Evolutionary conservation across 2,113 vertebrate genomes (phyloP).

Genomic region (Gobiocypris rarus): DNA sequence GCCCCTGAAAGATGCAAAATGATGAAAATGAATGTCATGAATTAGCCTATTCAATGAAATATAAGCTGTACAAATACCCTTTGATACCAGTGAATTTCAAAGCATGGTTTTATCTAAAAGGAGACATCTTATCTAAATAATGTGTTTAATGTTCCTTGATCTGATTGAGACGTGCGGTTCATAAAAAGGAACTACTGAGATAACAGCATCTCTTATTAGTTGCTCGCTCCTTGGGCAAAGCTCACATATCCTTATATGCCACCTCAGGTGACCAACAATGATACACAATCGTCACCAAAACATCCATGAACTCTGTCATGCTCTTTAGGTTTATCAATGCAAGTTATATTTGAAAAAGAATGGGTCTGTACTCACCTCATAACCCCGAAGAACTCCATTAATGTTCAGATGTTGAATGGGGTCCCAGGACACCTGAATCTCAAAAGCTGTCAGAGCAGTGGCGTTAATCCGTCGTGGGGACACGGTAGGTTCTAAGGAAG

Average conservation of each 20-base stretch:
- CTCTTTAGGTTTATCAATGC: neutral
- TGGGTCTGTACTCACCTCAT: slow-evolving; percentile 82
- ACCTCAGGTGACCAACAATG: neutral
- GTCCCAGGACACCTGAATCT: slow-evolving; percentile 93
- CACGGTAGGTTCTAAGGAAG: slow-evolving; percentile 83
- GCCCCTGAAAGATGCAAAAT: neutral
- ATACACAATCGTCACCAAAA: neutral
- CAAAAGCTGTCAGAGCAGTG: slow-evolving; percentile 85
- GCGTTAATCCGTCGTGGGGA: slow-evolving; percentile 84
- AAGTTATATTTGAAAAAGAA: neutral
- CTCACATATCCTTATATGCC: neutral
- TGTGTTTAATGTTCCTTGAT: slow-evolving; percentile 1
- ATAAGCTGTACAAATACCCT: neutral
- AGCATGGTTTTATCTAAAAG: slow-evolving; percentile 10
- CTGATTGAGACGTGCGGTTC: neutral
- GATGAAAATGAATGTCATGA: neutral
- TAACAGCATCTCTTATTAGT: neutral
- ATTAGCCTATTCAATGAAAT: neutral
- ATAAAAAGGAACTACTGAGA: slow-evolving; percentile 14
- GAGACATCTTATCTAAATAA: slow-evolving; percentile 13
- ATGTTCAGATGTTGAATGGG: slow-evolving; percentile 78
- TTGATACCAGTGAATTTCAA: neutral
- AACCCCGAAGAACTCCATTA: slow-evolving; percentile 89
- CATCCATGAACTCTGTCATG: neutral
- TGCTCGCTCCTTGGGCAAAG: neutral